Conservation (phyloP, 2,113 vertebrate species). For the Spea bombifrons region DNA sequence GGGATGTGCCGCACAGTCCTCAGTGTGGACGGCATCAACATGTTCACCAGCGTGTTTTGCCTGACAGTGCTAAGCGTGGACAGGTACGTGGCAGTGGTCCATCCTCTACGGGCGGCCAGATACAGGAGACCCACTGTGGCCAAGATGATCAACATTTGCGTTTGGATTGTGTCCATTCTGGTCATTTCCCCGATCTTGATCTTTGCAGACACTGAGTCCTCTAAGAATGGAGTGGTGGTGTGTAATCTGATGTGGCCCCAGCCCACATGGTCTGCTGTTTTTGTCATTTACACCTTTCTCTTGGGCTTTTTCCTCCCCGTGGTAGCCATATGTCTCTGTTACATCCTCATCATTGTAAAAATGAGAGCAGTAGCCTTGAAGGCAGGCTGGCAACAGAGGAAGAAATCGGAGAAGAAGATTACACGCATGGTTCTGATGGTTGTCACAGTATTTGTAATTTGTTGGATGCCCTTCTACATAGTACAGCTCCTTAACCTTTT, state of each 20-base stretch:
- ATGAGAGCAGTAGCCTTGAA: constrained; percentile 67
- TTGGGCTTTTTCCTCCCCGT: constrained; percentile 74
- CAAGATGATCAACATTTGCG: constrained; percentile 66
- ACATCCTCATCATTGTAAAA: constrained; percentile 75
- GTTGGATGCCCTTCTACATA: constrained; percentile 76
- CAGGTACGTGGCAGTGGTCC: constrained; percentile 76
- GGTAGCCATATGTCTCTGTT: constrained; percentile 72
- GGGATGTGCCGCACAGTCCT: constrained; percentile 76
- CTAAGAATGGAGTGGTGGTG: constrained; percentile 64
- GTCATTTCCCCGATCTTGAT: constrained; percentile 76
- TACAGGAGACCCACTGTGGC: constrained; percentile 71
- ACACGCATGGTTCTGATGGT: constrained; percentile 78
- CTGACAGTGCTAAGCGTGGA: constrained; percentile 77
- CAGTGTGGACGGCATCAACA: constrained; percentile 77
- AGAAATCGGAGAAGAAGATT: constrained; percentile 72
- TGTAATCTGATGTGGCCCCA: constrained; percentile 77
- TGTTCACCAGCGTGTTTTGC: constrained; percentile 82
- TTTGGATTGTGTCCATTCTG: constrained; percentile 72
- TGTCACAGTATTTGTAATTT: constrained; percentile 73
- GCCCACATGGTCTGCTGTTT: constrained; percentile 70
- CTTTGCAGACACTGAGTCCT: constrained; percentile 63
- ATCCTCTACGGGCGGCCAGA: constrained; percentile 68
- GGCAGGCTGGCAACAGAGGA: constrained; percentile 66
- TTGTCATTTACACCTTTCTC: constrained; percentile 71
- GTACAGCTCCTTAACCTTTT: constrained; percentile 75